Conservation (phyloP, 2,797 vertebrate genomes). For the Aplochiton taeniatus region DNA sequence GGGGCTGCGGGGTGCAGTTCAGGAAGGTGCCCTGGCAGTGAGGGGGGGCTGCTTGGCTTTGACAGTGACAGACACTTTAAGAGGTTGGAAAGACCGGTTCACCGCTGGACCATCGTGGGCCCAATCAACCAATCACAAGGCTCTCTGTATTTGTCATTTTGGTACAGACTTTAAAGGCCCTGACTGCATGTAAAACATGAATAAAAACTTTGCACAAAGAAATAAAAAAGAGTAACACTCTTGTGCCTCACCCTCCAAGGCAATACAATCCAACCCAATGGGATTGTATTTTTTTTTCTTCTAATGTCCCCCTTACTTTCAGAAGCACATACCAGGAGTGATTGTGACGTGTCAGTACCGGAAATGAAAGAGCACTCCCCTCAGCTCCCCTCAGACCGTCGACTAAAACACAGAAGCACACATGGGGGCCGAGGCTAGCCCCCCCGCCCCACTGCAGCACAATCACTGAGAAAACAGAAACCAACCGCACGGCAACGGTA, state of each 20-base stretch:
- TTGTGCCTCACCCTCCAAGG: conserved; percentile 4
- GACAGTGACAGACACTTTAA: conserved; percentile 1
- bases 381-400: background rate
- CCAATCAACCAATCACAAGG: too few relatives aligned
- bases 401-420: conserved; percentile 1
- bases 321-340: conserved; percentile 28
- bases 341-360: background rate
- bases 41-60: conserved; percentile 1
- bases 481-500: conserved; percentile 17
- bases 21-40: conserved; percentile 71
- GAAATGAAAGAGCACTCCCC: background rate
- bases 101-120: conserved; percentile 1
- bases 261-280: conserved; percentile 38
- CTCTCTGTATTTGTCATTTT: background rate
- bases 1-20: background rate
- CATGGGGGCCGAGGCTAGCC: background rate
- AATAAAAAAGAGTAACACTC: too few relatives aligned
- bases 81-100: conserved; percentile 8
- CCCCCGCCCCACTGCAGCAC: conserved; percentile 42
- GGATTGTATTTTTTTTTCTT: conserved; percentile 4
- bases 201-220: conserved; percentile 46
- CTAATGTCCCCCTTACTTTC: background rate
- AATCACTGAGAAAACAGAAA: conserved; percentile 41
- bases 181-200: conserved; percentile 17
- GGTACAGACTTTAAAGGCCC: conserved; percentile 36